These are phyloP conservation scores for Lepidurus packardi DNA, from an alignment of 1,140 invertebrate species.

Conservation along the genomic window DNA sequence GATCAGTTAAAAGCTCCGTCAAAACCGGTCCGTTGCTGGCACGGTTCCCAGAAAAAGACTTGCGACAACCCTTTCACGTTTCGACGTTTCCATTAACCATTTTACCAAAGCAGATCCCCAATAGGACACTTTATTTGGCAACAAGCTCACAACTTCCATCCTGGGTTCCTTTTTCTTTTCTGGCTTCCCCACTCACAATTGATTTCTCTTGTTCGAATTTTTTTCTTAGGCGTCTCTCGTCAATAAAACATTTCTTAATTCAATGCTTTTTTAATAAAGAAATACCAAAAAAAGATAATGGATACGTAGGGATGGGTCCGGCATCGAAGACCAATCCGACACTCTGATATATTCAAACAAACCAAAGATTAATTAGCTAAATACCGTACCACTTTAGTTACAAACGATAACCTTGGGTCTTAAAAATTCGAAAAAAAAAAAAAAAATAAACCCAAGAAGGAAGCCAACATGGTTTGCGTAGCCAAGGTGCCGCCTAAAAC, in stretches of 20 bases:
- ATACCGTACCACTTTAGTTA: background rate
- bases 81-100: constrained; percentile 11
- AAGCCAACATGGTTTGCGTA: background rate
- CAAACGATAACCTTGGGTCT: background rate
- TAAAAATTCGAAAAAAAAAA: background rate
- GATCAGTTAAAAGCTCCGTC: constrained; percentile 16
- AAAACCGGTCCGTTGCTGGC: background rate
- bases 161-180: background rate
- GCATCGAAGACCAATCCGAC: too few species aligned
- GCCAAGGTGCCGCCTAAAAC: background rate
- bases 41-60: background rate
- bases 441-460: background rate
- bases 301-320: background rate
- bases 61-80: background rate
- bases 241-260: background rate
- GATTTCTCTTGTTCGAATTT: background rate
- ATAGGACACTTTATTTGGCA: constrained; percentile 7
- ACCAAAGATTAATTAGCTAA: constrained; percentile 7
- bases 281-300: constrained; percentile 18
- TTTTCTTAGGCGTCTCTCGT: background rate
- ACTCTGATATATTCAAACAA: too few species aligned
- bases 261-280: background rate
- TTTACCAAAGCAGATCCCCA: background rate
- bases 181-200: background rate
- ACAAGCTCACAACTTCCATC: background rate